Conservation (phyloP, 2,888 invertebrate genomes). For the Catotricha subobsoleta region DNA sequence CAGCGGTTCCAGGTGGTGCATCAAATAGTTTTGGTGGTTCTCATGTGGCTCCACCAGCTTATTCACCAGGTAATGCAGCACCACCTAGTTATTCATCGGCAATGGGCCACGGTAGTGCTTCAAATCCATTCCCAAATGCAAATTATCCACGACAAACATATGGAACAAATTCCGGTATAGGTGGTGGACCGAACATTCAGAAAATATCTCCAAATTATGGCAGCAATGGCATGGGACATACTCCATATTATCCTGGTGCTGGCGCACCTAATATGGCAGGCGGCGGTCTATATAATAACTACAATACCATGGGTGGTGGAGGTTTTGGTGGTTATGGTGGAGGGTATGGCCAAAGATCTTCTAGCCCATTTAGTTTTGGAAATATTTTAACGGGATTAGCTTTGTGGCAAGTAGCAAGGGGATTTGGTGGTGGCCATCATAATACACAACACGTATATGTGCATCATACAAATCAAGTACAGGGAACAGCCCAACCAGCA, state of each 20-base stretch:
- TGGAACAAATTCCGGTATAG: background rate
- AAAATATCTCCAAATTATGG: background rate
- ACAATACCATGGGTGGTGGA: background rate
- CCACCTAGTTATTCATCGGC: background rate
- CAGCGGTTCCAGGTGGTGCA: background rate
- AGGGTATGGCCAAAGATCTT: background rate
- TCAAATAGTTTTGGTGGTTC: background rate
- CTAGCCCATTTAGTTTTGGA: background rate
- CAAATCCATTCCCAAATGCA: no score
- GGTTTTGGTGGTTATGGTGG: background rate
- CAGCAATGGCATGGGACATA: background rate
- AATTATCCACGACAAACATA: slow-evolving; percentile 4
- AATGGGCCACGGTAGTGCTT: background rate
- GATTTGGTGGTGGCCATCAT: background rate
- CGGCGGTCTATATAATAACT: background rate
- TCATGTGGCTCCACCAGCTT: slow-evolving; percentile 1
- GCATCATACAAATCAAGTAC: background rate
- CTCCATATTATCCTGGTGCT: background rate
- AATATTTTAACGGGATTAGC: slow-evolving; percentile 2
- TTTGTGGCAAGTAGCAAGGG: background rate
- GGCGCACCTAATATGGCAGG: background rate
- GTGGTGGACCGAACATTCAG: background rate
- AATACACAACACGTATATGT: background rate
- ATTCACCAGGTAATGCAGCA: background rate
- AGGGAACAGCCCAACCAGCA: background rate